Percentiles rank a stretch among this genome's conserved stretches.
phyloP scores from a whole-genome alignment of 2,113 vertebrate genomes.

The Nothoprocta pentlandii region DNA sequence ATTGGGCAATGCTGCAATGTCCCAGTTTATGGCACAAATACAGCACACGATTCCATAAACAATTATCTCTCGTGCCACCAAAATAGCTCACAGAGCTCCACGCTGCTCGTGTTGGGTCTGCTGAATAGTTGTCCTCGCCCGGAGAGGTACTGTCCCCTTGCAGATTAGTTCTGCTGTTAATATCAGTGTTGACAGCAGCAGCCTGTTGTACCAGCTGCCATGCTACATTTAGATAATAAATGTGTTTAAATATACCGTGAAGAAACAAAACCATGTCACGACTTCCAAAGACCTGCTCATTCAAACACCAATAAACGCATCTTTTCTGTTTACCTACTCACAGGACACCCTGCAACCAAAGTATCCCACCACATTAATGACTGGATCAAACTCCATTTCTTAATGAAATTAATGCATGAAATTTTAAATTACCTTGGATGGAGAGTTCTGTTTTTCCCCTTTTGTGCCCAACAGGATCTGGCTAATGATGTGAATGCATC shows the following conservation, averaged over 20 bases:
- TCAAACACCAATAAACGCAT: neutral
- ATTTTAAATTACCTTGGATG: neutral
- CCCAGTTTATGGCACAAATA: neutral
- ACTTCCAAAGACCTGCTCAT: neutral
- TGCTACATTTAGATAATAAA: conserved; percentile 49
- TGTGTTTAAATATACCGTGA: conserved; percentile 28
- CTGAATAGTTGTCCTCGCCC: neutral
- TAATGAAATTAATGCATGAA: neutral
- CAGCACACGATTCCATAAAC: neutral
- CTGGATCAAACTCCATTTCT: neutral
- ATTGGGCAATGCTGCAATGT: neutral
- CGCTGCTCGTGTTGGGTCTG: neutral
- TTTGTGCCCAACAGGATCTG: neutral
- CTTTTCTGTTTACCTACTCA: neutral
- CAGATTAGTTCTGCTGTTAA: neutral
- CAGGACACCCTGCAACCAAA: neutral
- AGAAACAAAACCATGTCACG: neutral
- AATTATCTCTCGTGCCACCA: neutral
- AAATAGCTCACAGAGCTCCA: neutral
- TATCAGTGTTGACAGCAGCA: conserved; percentile 26
- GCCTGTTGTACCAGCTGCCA: conserved; percentile 35
- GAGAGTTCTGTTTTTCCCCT: neutral
- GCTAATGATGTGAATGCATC: conserved; percentile 5
- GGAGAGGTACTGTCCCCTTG: neutral
- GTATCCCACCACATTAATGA: neutral